These are phyloP conservation scores for Sturmia bella DNA, from an alignment of 2,888 invertebrate species.

Conservation along the genomic window DNA sequence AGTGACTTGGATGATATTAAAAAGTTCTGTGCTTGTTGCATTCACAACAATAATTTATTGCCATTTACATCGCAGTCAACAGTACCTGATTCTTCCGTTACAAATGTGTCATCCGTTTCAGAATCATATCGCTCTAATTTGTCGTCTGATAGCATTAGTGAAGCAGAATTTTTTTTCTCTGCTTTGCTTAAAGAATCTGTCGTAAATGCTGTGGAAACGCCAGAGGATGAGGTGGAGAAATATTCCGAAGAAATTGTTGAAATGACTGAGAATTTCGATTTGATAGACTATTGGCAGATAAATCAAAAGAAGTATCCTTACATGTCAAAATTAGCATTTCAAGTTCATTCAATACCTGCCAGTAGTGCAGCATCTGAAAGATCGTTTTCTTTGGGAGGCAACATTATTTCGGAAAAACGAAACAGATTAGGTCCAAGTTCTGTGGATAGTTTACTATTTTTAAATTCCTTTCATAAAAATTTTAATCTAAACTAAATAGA, in stretches of 20 bases:
- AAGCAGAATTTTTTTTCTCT: background rate
- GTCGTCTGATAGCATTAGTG: background rate
- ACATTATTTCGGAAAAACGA: background rate
- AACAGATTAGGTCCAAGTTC: conserved; percentile 5
- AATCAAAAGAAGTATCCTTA: too few relatives aligned
- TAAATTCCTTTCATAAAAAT: conserved; percentile 4
- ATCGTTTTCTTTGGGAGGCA: background rate
- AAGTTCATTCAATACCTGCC: background rate
- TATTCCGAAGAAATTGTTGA: background rate
- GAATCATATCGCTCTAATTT: background rate
- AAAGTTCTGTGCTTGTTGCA: background rate
- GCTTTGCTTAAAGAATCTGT: background rate
- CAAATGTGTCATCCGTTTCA: background rate
- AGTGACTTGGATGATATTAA: background rate
- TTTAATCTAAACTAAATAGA: too few relatives aligned
- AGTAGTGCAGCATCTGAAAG: conserved; percentile 4
- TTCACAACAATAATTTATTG: background rate
- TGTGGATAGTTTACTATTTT: conserved; percentile 2
- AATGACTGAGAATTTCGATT: conserved; percentile 1
- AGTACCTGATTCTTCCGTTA: background rate
- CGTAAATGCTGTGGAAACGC: background rate
- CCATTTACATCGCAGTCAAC: background rate
- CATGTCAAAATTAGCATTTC: too few relatives aligned
- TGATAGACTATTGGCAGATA: background rate
- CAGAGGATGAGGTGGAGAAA: background rate